Evolutionary conservation across 1,140 invertebrate genomes (phyloP), one percentile per base, ranked within the genome.

Genomic region (Tetramorium simillimum): DNA sequence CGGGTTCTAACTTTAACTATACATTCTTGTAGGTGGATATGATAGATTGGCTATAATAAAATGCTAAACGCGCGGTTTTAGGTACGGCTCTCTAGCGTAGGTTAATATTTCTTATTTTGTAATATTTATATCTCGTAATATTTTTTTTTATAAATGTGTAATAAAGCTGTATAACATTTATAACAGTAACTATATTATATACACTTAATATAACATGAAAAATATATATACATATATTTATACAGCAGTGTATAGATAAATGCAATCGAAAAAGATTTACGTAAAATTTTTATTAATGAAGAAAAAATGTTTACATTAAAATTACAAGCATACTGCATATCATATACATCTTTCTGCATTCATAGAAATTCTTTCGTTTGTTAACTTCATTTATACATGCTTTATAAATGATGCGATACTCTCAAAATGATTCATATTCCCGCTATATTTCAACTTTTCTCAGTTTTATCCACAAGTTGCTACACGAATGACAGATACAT

Each of bases 381-480:
- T 67, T 53, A 70, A 67, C 3, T 51, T 46, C 10, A 12, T 70
- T 51, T 37, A 49, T 28, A 9, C n/a, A 4, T 12, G 43, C 51
- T 4, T 53, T 73, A 65, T 86, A 81, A 76, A 86, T 56, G 75
- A 70, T 67, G 51, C 56, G 10, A 33, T 33, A 33, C 46, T 69
- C 70, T 85, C 43, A 67, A 21, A 56, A 73, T 89, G 81, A 89
- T 88, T 89, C 88, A 85, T 43, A 33, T 51, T 73, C 49, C 6
- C 33, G 14, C 37, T 37, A 60, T 53, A 58, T 28, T 37, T 18
- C 12, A 49, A 65, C 73, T 72, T 81, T 77, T 80, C 58, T 80
- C 73, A 80, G 69, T 12, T 28, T 49, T 49, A 49, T 58, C 9
- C 5, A 40, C 46, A 18, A 16, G 12, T n/a, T 9, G 49, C 9